Conservation (phyloP, 2,888 invertebrate species). For the Dexiosoma caninum region DNA sequence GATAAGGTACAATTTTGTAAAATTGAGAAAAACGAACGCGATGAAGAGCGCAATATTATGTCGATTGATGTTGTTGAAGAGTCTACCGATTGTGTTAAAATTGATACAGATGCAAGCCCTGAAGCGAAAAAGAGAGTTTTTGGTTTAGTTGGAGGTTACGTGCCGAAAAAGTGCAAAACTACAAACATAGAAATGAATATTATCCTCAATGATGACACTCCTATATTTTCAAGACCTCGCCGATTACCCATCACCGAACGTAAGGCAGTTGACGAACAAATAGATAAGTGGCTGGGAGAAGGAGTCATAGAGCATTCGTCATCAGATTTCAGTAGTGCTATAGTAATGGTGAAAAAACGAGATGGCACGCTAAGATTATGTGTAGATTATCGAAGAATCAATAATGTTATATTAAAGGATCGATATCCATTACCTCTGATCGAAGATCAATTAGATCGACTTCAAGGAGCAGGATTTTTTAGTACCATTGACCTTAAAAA, state of each 20-base stretch:
- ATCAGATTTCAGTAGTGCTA: slow-evolving; percentile 65
- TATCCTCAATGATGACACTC: slow-evolving; percentile 20
- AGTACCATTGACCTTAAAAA: slow-evolving; percentile 69
- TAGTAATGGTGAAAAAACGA: slow-evolving; percentile 64
- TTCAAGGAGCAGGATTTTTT: slow-evolving; percentile 67
- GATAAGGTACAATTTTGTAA: slow-evolving; percentile 19
- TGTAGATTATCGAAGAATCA: slow-evolving; percentile 65
- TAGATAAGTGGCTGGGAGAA: slow-evolving; percentile 23
- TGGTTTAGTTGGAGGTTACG: not conserved
- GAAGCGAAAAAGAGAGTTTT: not conserved
- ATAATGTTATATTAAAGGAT: slow-evolving; percentile 65
- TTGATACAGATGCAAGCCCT: not conserved
- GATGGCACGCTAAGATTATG: slow-evolving; percentile 64
- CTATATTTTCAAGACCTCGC: not conserved
- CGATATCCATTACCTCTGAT: slow-evolving; percentile 68
- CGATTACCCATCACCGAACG: not conserved
- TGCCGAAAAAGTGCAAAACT: not conserved
- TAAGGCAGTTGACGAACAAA: slow-evolving; percentile 10
- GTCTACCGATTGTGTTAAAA: not conserved
- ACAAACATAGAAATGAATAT: slow-evolving; percentile 31
- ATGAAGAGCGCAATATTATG: not conserved
- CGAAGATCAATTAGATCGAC: slow-evolving; percentile 67
- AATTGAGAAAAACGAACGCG: not conserved
- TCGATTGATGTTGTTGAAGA: not conserved
- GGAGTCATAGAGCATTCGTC: slow-evolving; percentile 55